Percentiles rank a stretch among this genome's conserved stretches.
These are phyloP conservation scores for Stenotaenia linearis DNA, from an alignment of 2,888 invertebrate species.

Conservation along the genomic window DNA sequence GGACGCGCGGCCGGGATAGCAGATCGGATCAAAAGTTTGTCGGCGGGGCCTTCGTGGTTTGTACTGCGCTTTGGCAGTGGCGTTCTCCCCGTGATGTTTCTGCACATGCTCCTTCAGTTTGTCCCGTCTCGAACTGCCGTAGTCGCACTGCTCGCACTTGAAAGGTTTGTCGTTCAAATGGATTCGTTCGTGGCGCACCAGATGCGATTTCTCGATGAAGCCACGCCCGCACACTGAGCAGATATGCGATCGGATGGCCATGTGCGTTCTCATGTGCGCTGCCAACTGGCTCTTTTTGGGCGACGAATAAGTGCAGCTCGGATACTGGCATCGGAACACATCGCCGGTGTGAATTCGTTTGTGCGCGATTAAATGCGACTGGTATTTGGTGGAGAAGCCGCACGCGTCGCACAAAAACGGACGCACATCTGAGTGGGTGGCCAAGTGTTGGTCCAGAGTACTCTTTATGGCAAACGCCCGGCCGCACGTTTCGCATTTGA, in stretches of 20 bases:
- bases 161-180: conserved; percentile 60
- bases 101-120: conserved; percentile 57
- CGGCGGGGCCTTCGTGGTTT: conserved; percentile 40
- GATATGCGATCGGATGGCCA: conserved; percentile 52
- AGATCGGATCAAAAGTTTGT: conserved; percentile 27
- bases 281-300: conserved; percentile 61
- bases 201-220: conserved; percentile 62
- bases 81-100: conserved; percentile 49
- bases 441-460: conserved; percentile 56
- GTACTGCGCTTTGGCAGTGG: conserved; percentile 39
- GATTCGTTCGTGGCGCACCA: conserved; percentile 60
- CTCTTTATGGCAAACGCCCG: conserved; percentile 57
- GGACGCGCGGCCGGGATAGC: conserved; percentile 2
- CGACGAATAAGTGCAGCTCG: conserved; percentile 58
- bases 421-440: conserved; percentile 55
- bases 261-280: conserved; percentile 61
- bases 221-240: conserved; percentile 58
- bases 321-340: conserved; percentile 58
- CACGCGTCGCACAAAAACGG: conserved; percentile 61
- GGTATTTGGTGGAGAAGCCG: conserved; percentile 61
- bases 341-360: conserved; percentile 59
- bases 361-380: conserved; percentile 61
- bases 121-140: conserved; percentile 59
- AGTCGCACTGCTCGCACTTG: conserved; percentile 60
- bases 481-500: conserved; percentile 56